Evolutionary conservation across 2,888 invertebrate species (phyloP).

Genomic region (Dasypogon diadema): DNA sequence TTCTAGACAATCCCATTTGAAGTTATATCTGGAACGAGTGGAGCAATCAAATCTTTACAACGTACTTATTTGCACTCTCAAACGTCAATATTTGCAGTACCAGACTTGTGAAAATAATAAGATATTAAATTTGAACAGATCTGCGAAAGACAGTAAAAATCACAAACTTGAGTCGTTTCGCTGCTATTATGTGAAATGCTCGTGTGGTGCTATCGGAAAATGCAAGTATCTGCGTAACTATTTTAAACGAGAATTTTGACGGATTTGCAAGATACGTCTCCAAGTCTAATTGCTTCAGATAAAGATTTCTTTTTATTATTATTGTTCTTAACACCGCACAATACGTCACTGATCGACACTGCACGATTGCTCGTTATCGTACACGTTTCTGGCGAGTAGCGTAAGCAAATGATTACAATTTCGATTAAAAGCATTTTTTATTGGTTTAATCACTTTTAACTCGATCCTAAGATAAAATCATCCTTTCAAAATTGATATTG

Average conservation of each 20-base stretch:
- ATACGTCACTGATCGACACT: constrained; percentile 27
- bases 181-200: not conserved
- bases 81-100: not conserved
- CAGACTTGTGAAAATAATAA: not conserved
- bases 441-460: constrained; percentile 20
- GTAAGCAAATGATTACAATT: not conserved
- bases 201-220: not conserved
- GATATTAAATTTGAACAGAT: not conserved
- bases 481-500: constrained; percentile 27
- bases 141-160: not conserved
- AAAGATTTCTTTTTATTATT: not conserved
- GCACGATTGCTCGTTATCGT: not conserved
- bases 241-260: not conserved
- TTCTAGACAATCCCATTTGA: not conserved
- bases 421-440: constrained; percentile 17
- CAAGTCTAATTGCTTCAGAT: not conserved
- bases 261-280: not conserved
- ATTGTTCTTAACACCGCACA: not conserved
- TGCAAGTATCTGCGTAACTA: not conserved
- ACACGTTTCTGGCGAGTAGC: constrained; percentile 3
- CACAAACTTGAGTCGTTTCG: not conserved
- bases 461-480: constrained; percentile 31
- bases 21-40: not conserved
- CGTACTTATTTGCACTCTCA: not conserved
- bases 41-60: no score